These are phyloP conservation scores for Malaclemys terrapin DNA, from an alignment of 2,113 vertebrate genomes.

Conservation along the genomic window DNA sequence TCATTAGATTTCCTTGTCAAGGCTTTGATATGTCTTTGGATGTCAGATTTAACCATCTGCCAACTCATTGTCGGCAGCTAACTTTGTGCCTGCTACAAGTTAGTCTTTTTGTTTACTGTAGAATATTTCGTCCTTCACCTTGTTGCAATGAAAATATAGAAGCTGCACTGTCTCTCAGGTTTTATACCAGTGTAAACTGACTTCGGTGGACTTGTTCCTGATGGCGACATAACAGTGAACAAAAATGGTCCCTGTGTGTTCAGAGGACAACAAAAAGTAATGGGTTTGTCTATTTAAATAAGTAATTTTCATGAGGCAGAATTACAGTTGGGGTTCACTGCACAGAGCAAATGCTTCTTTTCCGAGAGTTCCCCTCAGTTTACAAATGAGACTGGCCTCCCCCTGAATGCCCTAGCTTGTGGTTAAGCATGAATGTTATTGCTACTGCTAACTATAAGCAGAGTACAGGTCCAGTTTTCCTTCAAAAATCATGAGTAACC, in stretches of 20 bases:
- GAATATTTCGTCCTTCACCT: background rate
- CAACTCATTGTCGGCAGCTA: background rate
- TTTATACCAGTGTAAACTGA: fast-evolving
- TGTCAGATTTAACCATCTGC: background rate
- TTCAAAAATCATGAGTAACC: background rate
- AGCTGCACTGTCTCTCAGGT: background rate
- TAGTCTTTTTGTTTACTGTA: fast-evolving
- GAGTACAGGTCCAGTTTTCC: background rate
- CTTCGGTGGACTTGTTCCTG: fast-evolving
- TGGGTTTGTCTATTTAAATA: background rate
- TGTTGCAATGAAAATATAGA: background rate
- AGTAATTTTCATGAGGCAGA: background rate
- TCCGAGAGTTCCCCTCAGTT: background rate
- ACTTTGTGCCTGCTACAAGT: background rate
- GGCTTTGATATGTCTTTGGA: background rate
- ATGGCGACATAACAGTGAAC: fast-evolving
- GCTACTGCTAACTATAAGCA: background rate
- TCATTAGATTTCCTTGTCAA: conserved; percentile 18
- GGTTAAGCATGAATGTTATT: background rate
- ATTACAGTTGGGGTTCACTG: background rate
- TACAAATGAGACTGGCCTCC: background rate
- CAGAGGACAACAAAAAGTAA: background rate
- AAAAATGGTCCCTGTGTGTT: fast-evolving
- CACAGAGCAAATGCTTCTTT: background rate
- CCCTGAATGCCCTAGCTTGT: too few species aligned